Evolutionary conservation across 1,140 invertebrate species (phyloP), one percentile per base, ranked within the genome.

Genomic region (Trichomalopsis sarcophagae): DNA sequence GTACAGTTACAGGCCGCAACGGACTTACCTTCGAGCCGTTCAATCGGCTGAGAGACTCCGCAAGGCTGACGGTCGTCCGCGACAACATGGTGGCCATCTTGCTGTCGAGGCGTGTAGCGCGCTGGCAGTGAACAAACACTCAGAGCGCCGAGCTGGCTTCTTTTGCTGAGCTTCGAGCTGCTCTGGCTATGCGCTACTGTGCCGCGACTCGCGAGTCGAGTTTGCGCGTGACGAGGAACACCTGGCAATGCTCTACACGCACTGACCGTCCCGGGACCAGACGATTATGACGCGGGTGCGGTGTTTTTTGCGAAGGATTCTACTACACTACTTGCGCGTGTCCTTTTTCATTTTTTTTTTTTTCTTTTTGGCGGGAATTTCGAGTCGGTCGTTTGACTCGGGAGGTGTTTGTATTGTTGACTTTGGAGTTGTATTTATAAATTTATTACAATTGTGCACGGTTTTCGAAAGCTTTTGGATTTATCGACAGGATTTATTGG

Each of bases 81-180:
- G 94, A 94, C 90, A 96, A 94, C 93, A 96, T 94, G 89, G 94
- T 95, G 92, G 95, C 95, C 95, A 96, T 96, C 94, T 95, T 95
- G 92, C 75, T 87, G 83, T 86, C 84, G 84, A 89, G 81, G 47
- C 47, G 47, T 50, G 50, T n/a, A 13, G 62, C 47, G 44, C 21
- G 73, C 50, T 82, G 82, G 66, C 75, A 55, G 82, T 78, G 55
- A 50, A 40, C 74, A 33, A 77, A 33, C 82, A 83, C 75, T 84
- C 74, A 66, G n/a, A 3, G 62, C 69, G 74, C 36, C 55, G 77
- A 68, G 77, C 77, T 79, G 75, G 75, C 75, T 78, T 77, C 77
- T 66, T 62, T 80, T 62, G 66, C 23, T 23, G 3, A 5, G 50
- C 50, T 62, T 27, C 27, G 50, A 21, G 77, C 21, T 23, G 7